Evolutionary conservation across 2,797 vertebrate genomes (phyloP).

Genomic region (Yasuhikotakia modesta): DNA sequence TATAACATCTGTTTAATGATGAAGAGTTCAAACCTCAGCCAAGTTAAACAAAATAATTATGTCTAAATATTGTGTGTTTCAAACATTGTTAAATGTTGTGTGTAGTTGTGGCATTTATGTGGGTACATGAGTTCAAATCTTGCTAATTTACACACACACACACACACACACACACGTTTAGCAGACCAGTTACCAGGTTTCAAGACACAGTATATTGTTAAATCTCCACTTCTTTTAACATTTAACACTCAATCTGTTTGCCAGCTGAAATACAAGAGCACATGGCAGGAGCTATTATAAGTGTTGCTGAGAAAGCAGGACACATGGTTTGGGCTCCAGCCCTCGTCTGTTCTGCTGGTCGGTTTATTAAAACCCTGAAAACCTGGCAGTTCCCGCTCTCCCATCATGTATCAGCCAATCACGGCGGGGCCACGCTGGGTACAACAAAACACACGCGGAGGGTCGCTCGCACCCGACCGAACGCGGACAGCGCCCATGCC

Average conservation of each 20-base stretch:
- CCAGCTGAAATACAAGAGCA: neutral
- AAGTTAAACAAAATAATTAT: too few relatives aligned
- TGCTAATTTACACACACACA: too few relatives aligned
- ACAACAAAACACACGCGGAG: slow-evolving; percentile 53
- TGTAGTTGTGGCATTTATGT: too few relatives aligned
- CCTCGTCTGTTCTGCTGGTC: slow-evolving; percentile 29
- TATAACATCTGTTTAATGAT: too few relatives aligned
- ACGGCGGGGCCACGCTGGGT: slow-evolving; percentile 64
- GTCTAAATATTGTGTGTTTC: too few relatives aligned
- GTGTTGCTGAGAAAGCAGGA: slow-evolving; percentile 19
- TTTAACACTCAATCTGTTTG: slow-evolving; percentile 5
- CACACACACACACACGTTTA: too few relatives aligned
- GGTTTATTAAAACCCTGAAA: slow-evolving; percentile 49
- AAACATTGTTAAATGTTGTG: too few relatives aligned
- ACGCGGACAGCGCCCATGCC: slow-evolving; percentile 29
- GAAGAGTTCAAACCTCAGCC: too few relatives aligned
- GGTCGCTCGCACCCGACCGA: slow-evolving; percentile 47
- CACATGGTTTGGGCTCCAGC: neutral
- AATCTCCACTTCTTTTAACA: neutral
- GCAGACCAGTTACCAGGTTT: too few relatives aligned
- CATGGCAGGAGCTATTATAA: slow-evolving; percentile 23
- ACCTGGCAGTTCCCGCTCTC: slow-evolving; percentile 50
- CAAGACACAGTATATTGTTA: neutral
- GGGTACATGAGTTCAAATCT: too few relatives aligned
- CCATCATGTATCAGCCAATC: slow-evolving; percentile 68